A percentile compares a stretch with the other conserved stretches of the same genome.
phyloP scores from a whole-genome alignment of 2,888 invertebrate genomes.

The Hofmannophila pseudospretella region DNA sequence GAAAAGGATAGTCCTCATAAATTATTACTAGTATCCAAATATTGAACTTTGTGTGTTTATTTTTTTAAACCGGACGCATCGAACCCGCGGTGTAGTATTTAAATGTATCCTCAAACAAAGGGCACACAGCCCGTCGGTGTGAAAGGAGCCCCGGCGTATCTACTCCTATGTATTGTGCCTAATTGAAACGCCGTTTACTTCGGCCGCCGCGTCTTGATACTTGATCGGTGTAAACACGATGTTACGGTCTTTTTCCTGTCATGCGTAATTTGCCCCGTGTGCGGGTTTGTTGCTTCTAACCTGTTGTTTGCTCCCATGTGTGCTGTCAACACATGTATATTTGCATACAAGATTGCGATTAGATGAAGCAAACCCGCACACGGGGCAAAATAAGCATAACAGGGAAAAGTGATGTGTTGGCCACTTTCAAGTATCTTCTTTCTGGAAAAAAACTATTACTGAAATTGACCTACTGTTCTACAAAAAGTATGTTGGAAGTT shows the following conservation, averaged over 20 bases:
- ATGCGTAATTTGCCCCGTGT: neutral
- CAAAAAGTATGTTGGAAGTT: no score
- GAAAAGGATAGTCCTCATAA: slow-evolving; percentile 44
- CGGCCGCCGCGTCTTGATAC: slow-evolving; percentile 39
- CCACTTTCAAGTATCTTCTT: no score
- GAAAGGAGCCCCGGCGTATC: slow-evolving; percentile 53
- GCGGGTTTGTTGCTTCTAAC: no score
- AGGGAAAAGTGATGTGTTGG: no score
- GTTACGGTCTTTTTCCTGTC: neutral
- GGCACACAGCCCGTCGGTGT: slow-evolving; percentile 50
- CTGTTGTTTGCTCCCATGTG: no score
- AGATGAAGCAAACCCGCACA: no score
- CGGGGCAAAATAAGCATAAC: no score
- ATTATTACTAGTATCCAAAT: slow-evolving; percentile 59
- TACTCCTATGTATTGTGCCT: slow-evolving; percentile 59
- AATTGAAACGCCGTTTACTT: slow-evolving; percentile 55
- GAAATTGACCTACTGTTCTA: no score
- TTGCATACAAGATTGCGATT: no score
- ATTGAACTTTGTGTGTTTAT: slow-evolving; percentile 48
- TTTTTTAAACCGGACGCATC: slow-evolving; percentile 56
- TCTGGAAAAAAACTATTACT: no score
- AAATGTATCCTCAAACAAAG: slow-evolving; percentile 74
- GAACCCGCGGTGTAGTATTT: slow-evolving; percentile 55
- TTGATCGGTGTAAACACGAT: slow-evolving; percentile 17
- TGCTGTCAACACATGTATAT: no score